Conservation (phyloP, 2,113 vertebrate species). For the Macrotis lagotis region DNA sequence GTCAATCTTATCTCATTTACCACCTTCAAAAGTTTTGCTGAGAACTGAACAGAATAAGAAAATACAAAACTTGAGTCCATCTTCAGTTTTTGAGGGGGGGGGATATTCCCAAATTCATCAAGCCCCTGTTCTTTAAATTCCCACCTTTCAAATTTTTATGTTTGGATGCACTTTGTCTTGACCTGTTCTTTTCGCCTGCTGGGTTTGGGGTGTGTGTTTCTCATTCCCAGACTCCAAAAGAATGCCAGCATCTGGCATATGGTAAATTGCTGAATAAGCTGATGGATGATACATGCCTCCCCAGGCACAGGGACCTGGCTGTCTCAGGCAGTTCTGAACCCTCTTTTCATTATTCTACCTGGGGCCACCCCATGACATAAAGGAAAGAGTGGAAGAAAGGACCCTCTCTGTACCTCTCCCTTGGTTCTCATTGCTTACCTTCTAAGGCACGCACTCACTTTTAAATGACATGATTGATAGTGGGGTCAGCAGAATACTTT, state of each 20-base stretch:
- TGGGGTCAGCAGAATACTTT: constrained; percentile 16
- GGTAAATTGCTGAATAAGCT: constrained; percentile 66
- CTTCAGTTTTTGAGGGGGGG: constrained; percentile 47
- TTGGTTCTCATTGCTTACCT: neutral
- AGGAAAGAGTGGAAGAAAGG: constrained; percentile 18
- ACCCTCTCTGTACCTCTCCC: neutral
- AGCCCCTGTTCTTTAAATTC: constrained; percentile 36
- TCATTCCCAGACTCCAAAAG: constrained; percentile 40
- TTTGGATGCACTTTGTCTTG: constrained; percentile 57
- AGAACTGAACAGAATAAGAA: constrained; percentile 37
- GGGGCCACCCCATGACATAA: constrained; percentile 15
- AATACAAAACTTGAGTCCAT: constrained; percentile 45
- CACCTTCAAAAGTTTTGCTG: constrained; percentile 67
- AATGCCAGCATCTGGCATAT: constrained; percentile 57
- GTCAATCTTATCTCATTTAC: constrained; percentile 61
- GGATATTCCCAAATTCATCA: constrained; percentile 13
- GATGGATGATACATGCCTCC: constrained; percentile 46
- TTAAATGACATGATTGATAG: constrained; percentile 11
- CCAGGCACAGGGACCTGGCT: constrained; percentile 53
- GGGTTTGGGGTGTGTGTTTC: constrained; percentile 46
- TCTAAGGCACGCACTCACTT: neutral
- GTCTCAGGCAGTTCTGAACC: constrained; percentile 22
- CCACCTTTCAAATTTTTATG: constrained; percentile 49
- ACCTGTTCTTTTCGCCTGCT: constrained; percentile 65
- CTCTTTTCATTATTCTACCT: constrained; percentile 29